Conservation (phyloP, 2,888 invertebrate genomes). For the Acanthopleura granulata region DNA sequence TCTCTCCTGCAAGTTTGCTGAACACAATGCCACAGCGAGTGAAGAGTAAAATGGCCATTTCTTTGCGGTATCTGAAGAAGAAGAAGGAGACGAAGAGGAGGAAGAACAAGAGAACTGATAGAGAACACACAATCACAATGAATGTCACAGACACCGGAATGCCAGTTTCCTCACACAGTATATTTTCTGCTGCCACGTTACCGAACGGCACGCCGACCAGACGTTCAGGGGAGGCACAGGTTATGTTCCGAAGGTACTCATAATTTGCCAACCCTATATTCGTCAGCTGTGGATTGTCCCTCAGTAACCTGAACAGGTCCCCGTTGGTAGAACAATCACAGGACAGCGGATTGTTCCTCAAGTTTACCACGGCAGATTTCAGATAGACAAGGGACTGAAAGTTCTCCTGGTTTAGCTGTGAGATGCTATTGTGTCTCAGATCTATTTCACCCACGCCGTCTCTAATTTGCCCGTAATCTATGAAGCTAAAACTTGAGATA, state of each 20-base stretch:
- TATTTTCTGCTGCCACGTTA: neutral
- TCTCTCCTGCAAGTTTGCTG: slow-evolving; percentile 20
- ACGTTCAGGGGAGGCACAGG: slow-evolving; percentile 33
- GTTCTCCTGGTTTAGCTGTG: slow-evolving; percentile 34
- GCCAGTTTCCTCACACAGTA: slow-evolving; percentile 20
- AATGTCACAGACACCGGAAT: neutral
- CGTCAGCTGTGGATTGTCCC: no score
- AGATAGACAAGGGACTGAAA: slow-evolving; percentile 35
- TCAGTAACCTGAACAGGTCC: slow-evolving; percentile 26
- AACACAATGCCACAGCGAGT: slow-evolving; percentile 27
- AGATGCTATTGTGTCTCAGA: slow-evolving; percentile 44
- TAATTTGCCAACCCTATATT: slow-evolving; percentile 22
- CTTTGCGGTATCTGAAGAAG: slow-evolving; percentile 38
- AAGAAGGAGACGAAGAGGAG: slow-evolving; percentile 33
- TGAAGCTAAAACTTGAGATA: slow-evolving; percentile 37
- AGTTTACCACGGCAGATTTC: slow-evolving; percentile 36
- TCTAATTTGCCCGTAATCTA: neutral
- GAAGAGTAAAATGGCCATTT: slow-evolving; percentile 45
- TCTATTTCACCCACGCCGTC: slow-evolving; percentile 28
- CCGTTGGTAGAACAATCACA: slow-evolving; percentile 42
- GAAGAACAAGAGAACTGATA: slow-evolving; percentile 30
- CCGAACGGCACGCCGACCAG: slow-evolving; percentile 8
- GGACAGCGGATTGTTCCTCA: slow-evolving; percentile 40
- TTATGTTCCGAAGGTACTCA: slow-evolving; percentile 35
- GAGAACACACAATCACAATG: slow-evolving; percentile 31